Percentiles rank a stretch among this genome's conserved stretches.
Conservation (phyloP, 2,888 invertebrate genomes). For the Tipula vernalis region DNA sequence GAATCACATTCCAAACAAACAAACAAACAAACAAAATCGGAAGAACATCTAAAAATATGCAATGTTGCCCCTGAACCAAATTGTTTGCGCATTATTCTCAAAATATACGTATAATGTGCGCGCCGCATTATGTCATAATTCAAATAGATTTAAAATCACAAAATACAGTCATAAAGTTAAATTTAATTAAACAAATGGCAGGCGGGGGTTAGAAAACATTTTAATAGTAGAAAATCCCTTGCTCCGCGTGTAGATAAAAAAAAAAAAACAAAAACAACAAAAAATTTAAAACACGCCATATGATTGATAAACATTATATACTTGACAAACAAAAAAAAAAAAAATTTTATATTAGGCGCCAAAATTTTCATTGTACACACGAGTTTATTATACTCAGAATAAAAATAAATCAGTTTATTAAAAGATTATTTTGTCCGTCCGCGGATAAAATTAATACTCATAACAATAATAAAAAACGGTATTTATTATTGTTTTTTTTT, state of each 20-base stretch:
- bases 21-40: not conserved
- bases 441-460: not conserved
- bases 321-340: not conserved
- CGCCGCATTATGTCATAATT: not conserved
- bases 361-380: not conserved
- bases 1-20: no score
- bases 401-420: not conserved
- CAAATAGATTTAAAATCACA: not conserved
- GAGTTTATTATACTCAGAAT: not conserved
- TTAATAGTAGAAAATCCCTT: constrained; percentile 4
- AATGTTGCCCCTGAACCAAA: not conserved
- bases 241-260: not conserved
- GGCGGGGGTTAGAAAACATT: not conserved
- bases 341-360: not conserved
- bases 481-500: not conserved
- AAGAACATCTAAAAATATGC: not conserved
- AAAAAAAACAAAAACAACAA: not conserved
- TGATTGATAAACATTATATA: not conserved
- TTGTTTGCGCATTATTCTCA: not conserved
- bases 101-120: not conserved
- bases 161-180: not conserved
- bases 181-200: not conserved
- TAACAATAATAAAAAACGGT: not conserved
- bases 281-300: not conserved
- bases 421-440: not conserved